Evolutionary conservation across 2,888 invertebrate genomes (phyloP).

Genomic region (Agrochola lychnidis): DNA sequence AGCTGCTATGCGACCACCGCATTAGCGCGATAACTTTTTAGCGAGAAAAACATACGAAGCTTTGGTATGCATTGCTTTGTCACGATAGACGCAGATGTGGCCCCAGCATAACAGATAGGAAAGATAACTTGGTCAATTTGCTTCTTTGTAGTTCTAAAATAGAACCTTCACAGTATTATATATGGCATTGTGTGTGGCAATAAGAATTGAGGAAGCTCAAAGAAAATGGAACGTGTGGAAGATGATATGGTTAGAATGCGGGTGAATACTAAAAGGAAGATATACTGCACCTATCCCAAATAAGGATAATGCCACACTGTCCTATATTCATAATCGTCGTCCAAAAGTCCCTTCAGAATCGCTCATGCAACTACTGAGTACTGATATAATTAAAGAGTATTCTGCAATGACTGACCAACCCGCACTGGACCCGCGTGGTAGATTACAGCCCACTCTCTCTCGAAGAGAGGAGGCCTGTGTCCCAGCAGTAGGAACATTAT

Average conservation of each 20-base stretch:
- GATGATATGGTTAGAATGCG: not conserved
- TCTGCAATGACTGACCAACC: not conserved
- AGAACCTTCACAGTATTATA: not conserved
- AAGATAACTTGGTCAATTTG: constrained; percentile 16
- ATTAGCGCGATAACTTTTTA: too few species aligned
- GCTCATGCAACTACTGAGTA: not conserved
- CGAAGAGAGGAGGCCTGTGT: too few species aligned
- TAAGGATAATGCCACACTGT: not conserved
- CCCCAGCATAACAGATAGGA: not conserved
- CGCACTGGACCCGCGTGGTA: too few species aligned
- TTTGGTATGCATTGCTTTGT: too few species aligned
- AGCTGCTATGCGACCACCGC: too few species aligned
- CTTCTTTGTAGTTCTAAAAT: not conserved
- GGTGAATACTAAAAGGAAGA: not conserved
- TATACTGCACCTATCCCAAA: not conserved
- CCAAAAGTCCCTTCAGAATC: not conserved
- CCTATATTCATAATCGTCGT: not conserved
- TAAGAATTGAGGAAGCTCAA: not conserved
- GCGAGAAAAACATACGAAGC: too few species aligned
- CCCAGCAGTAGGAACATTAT: too few species aligned
- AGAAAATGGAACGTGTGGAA: not conserved
- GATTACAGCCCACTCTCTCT: too few species aligned
- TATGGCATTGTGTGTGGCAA: not conserved
- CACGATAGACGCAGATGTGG: too few species aligned
- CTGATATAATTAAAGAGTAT: not conserved